Percentiles rank a stretch among this genome's conserved stretches.
These are phyloP conservation scores for Malthinus seriepunctatus DNA, from an alignment of 2,888 invertebrate genomes.

Conservation along the genomic window DNA sequence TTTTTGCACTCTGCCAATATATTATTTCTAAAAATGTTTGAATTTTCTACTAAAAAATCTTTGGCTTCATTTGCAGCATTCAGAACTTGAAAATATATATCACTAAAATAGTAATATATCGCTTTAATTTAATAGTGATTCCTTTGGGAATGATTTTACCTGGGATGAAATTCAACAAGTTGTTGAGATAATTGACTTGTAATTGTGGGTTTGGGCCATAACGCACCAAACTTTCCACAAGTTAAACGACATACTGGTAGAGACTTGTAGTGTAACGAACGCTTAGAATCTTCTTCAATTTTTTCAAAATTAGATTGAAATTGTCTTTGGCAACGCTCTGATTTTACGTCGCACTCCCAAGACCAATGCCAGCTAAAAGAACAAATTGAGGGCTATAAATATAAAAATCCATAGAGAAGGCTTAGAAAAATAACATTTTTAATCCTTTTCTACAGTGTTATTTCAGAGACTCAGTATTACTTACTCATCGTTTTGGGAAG, in stretches of 20 bases:
- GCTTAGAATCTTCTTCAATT: background rate
- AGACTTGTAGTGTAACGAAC: conserved; percentile 36
- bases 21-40: conserved; percentile 60
- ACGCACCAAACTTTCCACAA: conserved; percentile 68
- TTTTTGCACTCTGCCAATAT: conserved; percentile 63
- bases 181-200: conserved; percentile 13
- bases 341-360: conserved; percentile 30
- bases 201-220: conserved; percentile 71
- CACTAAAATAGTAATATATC: conserved; percentile 31
- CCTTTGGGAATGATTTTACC: conserved; percentile 8
- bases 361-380: conserved; percentile 36
- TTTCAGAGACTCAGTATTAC: too few relatives aligned
- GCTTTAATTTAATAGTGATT: background rate
- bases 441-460: too few relatives aligned
- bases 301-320: conserved; percentile 4
- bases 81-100: conserved; percentile 55
- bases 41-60: conserved; percentile 60
- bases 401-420: background rate
- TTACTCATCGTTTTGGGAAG: too few relatives aligned
- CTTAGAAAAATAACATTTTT: too few relatives aligned
- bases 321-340: conserved; percentile 24
- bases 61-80: conserved; percentile 56
- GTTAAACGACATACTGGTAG: conserved; percentile 68
- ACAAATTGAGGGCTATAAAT: background rate
- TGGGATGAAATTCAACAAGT: conserved; percentile 18